Conservation (phyloP, 1,140 invertebrate genomes). For the Lordiphosa stackelbergi region DNA sequence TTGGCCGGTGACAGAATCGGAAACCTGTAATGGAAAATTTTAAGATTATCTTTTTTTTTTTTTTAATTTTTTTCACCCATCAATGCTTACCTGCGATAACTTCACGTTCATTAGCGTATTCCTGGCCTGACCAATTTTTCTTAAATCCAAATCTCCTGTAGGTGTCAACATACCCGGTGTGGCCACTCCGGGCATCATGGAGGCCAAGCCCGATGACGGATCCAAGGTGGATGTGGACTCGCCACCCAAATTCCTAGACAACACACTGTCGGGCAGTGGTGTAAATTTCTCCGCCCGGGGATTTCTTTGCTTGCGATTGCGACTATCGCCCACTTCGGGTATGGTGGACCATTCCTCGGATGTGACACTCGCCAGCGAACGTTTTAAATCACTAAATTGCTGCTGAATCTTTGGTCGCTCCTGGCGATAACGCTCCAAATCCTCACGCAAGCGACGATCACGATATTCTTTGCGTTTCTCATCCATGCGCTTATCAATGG, state of each 20-base stretch:
- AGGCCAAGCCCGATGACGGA: slow-evolving; percentile 89
- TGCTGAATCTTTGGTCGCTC: slow-evolving; percentile 99
- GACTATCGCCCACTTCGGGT: slow-evolving; percentile 99
- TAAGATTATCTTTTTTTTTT: too few relatives aligned
- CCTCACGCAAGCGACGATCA: slow-evolving; percentile 88
- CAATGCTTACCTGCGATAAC: slow-evolving; percentile 86
- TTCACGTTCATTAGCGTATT: slow-evolving; percentile 99
- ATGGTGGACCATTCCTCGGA: slow-evolving; percentile 98
- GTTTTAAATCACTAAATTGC: slow-evolving; percentile 98
- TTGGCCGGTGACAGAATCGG: slow-evolving; percentile 98
- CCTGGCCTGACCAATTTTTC: slow-evolving; percentile 99
- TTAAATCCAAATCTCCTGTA: slow-evolving; percentile 94
- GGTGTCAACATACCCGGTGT: slow-evolving; percentile 88
- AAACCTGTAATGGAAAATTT: slow-evolving; percentile 80
- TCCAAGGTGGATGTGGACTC: slow-evolving; percentile 90
- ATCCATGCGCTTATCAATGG: slow-evolving; percentile 99
- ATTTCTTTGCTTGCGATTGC: slow-evolving; percentile 97
- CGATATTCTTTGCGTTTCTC: slow-evolving; percentile 98
- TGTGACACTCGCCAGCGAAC: slow-evolving; percentile 89
- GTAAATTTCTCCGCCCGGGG: slow-evolving; percentile 97
- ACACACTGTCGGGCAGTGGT: slow-evolving; percentile 96
- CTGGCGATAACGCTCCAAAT: slow-evolving; percentile 98
- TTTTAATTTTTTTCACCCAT: too few relatives aligned
- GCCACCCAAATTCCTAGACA: slow-evolving; percentile 92
- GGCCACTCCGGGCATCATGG: slow-evolving; percentile 88